Percentiles rank a stretch among this genome's conserved stretches.
These are phyloP conservation scores for Silurus asotus DNA, from an alignment of 2,113 vertebrate genomes.

Conservation along the genomic window DNA sequence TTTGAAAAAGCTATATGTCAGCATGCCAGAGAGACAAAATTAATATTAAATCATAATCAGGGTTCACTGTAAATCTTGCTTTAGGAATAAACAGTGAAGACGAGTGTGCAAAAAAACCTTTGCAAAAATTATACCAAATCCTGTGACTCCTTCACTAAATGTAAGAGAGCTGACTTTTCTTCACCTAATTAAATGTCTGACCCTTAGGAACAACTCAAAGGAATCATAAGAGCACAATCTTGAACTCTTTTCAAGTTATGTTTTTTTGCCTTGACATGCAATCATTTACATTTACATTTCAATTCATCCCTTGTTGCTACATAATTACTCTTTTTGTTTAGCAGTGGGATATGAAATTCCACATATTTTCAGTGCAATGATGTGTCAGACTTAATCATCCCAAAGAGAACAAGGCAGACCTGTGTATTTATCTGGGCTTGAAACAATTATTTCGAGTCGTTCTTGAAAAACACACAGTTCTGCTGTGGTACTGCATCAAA, in stretches of 20 bases:
- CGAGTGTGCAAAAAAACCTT: not conserved
- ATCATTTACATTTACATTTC: constrained; percentile 35
- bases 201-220: not conserved
- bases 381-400: constrained; percentile 27
- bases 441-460: constrained; percentile 33
- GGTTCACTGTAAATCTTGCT: not conserved
- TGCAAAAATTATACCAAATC: not conserved
- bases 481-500: constrained; percentile 7
- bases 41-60: not conserved
- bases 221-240: constrained; percentile 11
- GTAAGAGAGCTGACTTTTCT: not conserved
- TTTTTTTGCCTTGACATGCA: constrained; percentile 36
- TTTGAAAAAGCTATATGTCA: not conserved
- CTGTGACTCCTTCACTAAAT: not conserved
- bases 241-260: not conserved
- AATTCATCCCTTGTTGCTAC: constrained; percentile 27
- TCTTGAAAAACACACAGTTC: constrained; percentile 41
- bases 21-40: not conserved
- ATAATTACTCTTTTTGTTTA: constrained; percentile 37
- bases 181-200: not conserved
- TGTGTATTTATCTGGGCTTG: not conserved
- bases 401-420: constrained; percentile 17
- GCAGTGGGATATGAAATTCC: constrained; percentile 29
- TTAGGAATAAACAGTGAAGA: not conserved
- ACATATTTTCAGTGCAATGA: constrained; percentile 22